These are phyloP conservation scores for Synanthedon formicaeformis DNA, from an alignment of 2,888 invertebrate genomes.

Conservation along the genomic window DNA sequence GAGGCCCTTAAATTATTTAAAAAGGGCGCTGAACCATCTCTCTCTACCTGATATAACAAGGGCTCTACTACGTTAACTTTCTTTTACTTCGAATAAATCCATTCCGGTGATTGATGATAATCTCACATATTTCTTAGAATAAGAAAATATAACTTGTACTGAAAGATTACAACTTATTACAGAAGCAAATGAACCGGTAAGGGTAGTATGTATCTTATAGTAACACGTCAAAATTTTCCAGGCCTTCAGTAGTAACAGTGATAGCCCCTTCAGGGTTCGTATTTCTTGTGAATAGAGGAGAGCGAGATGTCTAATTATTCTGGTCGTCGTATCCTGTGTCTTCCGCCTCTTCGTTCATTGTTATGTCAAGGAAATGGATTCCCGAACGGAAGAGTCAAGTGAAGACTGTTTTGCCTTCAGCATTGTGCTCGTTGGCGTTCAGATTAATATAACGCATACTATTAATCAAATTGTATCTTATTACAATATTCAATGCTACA, in stretches of 20 bases:
- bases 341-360: slow-evolving; percentile 33
- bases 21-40: too few species aligned
- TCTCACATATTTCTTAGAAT: slow-evolving; percentile 30
- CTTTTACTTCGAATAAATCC: too few species aligned
- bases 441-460: too few species aligned
- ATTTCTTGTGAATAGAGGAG: slow-evolving; percentile 10
- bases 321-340: slow-evolving; percentile 26
- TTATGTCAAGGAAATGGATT: slow-evolving; percentile 51
- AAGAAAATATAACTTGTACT: slow-evolving; percentile 36
- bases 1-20: too few species aligned
- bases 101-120: slow-evolving; percentile 2
- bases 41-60: too few species aligned
- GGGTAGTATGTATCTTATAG: slow-evolving; percentile 30
- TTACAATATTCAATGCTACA: too few species aligned
- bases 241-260: slow-evolving; percentile 18
- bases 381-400: slow-evolving; percentile 37
- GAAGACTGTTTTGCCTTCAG: slow-evolving; percentile 24
- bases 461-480: too few species aligned
- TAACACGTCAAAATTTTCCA: slow-evolving; percentile 16
- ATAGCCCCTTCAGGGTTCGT: slow-evolving; percentile 8
- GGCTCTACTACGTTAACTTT: too few species aligned
- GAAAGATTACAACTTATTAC: slow-evolving; percentile 46
- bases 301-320: slow-evolving; percentile 17
- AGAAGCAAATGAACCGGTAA: slow-evolving; percentile 46
- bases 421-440: slow-evolving; percentile 22